Evolutionary conservation across 2,113 vertebrate genomes (phyloP).

Genomic region (Phocoena phocoena): DNA sequence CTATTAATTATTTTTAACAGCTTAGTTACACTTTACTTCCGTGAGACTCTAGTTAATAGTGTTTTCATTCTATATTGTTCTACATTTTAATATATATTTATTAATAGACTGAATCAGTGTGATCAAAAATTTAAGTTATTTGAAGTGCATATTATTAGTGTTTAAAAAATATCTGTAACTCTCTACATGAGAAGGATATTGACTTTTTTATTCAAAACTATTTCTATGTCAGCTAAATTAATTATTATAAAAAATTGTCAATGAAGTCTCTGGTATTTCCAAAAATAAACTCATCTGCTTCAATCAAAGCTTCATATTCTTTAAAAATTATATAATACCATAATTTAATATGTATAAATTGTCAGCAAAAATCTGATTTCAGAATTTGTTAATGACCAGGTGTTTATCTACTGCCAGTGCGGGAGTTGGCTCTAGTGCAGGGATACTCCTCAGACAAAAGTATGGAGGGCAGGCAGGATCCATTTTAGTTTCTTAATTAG

Average conservation of each 20-base stretch:
- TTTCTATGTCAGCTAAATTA: neutral
- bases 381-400: neutral
- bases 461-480: rapidly evolving
- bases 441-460: neutral
- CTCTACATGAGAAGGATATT: neutral
- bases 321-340: neutral
- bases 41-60: neutral
- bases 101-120: neutral
- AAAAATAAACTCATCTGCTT: neutral
- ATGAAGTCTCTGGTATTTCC: neutral
- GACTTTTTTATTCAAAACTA: neutral
- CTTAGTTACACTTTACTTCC: neutral
- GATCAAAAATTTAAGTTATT: slow-evolving; percentile 17
- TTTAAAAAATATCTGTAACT: neutral
- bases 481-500: neutral
- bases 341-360: neutral
- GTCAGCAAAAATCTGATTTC: neutral
- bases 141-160: neutral
- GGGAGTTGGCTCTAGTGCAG: rapidly evolving
- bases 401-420: neutral
- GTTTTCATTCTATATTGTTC: slow-evolving; percentile 1
- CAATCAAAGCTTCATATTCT: neutral
- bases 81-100: neutral
- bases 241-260: neutral
- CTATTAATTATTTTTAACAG: neutral